Evolutionary conservation across 2,797 vertebrate genomes (phyloP).

Genomic region (Coregonus suidteri): DNA sequence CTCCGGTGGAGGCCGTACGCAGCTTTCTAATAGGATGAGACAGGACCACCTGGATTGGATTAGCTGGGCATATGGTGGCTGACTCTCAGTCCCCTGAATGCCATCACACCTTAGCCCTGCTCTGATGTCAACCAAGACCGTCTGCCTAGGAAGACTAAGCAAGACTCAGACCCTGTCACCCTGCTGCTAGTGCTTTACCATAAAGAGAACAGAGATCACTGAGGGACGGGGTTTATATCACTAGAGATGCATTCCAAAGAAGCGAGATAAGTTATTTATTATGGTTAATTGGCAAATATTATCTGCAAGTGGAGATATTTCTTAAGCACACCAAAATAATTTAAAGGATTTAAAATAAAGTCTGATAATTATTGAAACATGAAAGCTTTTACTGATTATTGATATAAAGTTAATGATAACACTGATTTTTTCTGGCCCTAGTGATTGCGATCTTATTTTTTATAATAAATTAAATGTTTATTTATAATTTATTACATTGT

Average conservation of each 20-base stretch:
- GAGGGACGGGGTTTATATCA: background rate
- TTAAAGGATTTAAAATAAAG: background rate
- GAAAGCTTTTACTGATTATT: background rate
- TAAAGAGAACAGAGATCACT: background rate
- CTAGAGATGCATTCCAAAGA: background rate
- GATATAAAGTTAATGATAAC: background rate
- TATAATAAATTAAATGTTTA: background rate
- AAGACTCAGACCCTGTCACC: background rate
- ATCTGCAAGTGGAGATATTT: background rate
- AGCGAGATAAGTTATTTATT: background rate
- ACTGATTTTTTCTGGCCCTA: background rate
- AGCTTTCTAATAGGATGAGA: conserved; percentile 66
- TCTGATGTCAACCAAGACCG: background rate
- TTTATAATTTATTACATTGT: background rate
- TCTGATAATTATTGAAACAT: background rate
- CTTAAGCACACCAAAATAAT: background rate
- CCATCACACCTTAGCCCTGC: conserved; percentile 5
- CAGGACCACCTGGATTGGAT: conserved; percentile 75
- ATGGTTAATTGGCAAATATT: background rate
- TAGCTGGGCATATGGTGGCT: conserved; percentile 66
- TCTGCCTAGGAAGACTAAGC: background rate
- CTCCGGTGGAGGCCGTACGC: background rate
- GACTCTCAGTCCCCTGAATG: conserved; percentile 34
- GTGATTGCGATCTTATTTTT: background rate
- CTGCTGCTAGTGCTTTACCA: background rate